phyloP scores from a whole-genome alignment of 37 sponge, comb jelly and placozoan genomes.

The Ephydatia muelleri region DNA sequence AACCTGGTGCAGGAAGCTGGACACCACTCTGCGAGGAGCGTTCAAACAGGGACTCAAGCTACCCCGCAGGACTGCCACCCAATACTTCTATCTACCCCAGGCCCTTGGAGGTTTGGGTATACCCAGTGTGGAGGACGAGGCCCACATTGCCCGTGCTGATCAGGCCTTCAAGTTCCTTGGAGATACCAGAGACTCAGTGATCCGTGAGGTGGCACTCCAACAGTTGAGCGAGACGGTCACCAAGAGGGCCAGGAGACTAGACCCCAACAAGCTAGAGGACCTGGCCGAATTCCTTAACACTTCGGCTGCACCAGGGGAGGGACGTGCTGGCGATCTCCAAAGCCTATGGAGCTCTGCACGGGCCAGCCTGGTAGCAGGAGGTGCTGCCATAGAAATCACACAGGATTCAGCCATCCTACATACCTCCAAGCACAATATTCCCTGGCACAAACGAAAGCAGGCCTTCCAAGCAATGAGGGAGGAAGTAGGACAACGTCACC shows the following conservation, averaged over 20 bases:
- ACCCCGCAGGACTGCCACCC: slow-evolving; percentile 3
- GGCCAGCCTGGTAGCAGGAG: slow-evolving; percentile 1
- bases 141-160: not conserved
- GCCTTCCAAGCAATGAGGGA: not conserved
- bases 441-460: not conserved
- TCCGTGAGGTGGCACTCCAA: not conserved
- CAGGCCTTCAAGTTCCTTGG: slow-evolving; percentile 1
- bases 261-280: not conserved
- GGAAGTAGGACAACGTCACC: not conserved
- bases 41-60: slow-evolving; percentile 17
- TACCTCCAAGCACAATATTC: not conserved
- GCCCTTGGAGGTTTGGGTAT: slow-evolving; percentile 44
- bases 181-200: not conserved
- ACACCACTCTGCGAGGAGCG: slow-evolving; percentile 12
- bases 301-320: slow-evolving; percentile 1
- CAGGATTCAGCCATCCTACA: not conserved
- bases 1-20: slow-evolving; percentile 22
- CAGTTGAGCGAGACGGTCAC: not conserved
- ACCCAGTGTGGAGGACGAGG: slow-evolving; percentile 17
- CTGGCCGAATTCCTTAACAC: not conserved
- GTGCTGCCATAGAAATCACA: not conserved
- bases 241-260: slow-evolving; percentile 1
- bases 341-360: slow-evolving; percentile 1
- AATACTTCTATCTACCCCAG: slow-evolving; percentile 25
- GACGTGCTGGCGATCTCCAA: not conserved